Percentiles rank a stretch among this genome's conserved stretches.
These are phyloP conservation scores for Lathamus discolor DNA, from an alignment of 2,113 vertebrate species.

Conservation along the genomic window DNA sequence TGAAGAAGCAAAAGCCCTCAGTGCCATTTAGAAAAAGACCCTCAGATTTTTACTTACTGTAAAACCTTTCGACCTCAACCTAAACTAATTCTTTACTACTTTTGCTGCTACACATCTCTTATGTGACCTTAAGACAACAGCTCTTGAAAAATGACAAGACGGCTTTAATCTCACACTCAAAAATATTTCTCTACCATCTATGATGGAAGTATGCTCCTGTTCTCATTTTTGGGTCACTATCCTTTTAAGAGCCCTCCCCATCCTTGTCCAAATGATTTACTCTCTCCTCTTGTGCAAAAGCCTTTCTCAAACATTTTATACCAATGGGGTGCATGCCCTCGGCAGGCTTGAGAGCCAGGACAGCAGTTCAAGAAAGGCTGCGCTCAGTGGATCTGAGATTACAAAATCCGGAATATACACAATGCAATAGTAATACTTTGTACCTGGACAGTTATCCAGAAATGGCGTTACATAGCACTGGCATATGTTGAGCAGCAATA, in stretches of 20 bases:
- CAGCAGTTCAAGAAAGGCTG: not conserved
- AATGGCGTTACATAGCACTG: not conserved
- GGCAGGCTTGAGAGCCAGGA: not conserved
- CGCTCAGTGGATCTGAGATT: not conserved
- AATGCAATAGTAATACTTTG: not conserved
- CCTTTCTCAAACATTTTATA: not conserved
- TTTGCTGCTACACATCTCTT: not conserved
- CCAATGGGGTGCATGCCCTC: not conserved
- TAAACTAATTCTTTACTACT: constrained; percentile 1
- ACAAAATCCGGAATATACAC: not conserved
- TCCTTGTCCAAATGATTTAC: not conserved
- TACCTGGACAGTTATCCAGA: not conserved
- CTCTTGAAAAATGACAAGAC: not conserved
- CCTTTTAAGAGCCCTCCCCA: not conserved
- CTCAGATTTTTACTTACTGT: not conserved
- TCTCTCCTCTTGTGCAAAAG: not conserved
- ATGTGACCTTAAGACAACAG: not conserved
- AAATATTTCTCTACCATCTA: not conserved
- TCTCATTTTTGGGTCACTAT: not conserved
- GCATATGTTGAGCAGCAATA: not conserved
- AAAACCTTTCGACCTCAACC: not conserved
- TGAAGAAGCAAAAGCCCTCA: not conserved
- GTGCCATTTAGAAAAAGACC: not conserved
- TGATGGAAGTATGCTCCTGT: not conserved
- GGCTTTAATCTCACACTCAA: not conserved